Conservation (phyloP, 1,140 invertebrate genomes). For the Pseudomyrmex sp. region DNA sequence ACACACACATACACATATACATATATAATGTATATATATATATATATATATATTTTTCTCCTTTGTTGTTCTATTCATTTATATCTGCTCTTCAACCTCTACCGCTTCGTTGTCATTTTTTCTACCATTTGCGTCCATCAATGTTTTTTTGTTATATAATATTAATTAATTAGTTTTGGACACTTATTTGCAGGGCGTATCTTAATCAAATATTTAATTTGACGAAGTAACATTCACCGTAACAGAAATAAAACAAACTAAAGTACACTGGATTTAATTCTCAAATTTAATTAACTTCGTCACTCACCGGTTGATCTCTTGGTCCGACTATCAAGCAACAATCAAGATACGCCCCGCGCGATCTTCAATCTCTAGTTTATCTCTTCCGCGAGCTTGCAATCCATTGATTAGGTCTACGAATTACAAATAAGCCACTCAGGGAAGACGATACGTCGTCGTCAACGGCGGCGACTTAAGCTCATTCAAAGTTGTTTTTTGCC, state of each 20-base stretch:
- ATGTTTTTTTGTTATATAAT: background rate
- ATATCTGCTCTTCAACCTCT: background rate
- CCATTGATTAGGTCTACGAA: constrained; percentile 59
- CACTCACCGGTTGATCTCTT: constrained; percentile 42
- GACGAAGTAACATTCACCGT: background rate
- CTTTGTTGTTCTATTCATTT: background rate
- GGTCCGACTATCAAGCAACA: constrained; percentile 33
- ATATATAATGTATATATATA: background rate
- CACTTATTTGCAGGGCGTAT: background rate
- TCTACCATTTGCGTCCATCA: background rate
- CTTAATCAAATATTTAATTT: constrained; percentile 15
- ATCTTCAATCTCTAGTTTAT: constrained; percentile 2
- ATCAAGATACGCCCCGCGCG: constrained; percentile 28
- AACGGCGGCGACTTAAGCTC: constrained; percentile 38
- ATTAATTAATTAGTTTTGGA: background rate
- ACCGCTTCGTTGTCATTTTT: background rate
- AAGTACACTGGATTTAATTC: constrained; percentile 4
- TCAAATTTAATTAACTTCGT: constrained; percentile 34
- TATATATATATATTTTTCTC: constrained; percentile 5
- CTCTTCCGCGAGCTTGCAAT: constrained; percentile 16
- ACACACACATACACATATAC: too few relatives aligned
- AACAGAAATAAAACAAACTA: background rate
- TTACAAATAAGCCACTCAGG: constrained; percentile 70
- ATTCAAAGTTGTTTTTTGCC: constrained; percentile 46
- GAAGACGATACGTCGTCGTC: constrained; percentile 64